Base-by-base conservation (phyloP, 2,888 invertebrate genomes). In the Magallana nippona region DNA sequence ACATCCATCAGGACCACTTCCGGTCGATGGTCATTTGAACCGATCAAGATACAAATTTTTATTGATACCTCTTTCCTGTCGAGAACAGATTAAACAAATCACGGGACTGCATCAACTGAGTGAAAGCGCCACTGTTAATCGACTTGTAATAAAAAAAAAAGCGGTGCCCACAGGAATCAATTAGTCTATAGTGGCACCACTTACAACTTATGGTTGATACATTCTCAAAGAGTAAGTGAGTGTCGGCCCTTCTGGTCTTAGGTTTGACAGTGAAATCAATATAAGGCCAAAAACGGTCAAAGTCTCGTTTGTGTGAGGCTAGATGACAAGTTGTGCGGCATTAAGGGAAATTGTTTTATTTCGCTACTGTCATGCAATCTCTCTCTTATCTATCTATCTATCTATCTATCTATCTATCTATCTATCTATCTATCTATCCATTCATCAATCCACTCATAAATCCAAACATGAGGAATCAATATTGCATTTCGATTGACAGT, bases 121-220 rank as follows among this genome's bases (percentile, higher is more conserved):
- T 27, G 10, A 22, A 27, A 27, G 63, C 22, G 63, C 27, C 63
- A 27, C 63, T 32, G 27, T 63, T 63, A 63, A 63, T 63, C 63
- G 63, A 27, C 63, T 19, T 44, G 27, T 13, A 22, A 27, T 10
- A 63, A 22, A 27, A 27, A 22, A 27, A 27, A 22, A 27, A 63
- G 22, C 63, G 22, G 13, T 22, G 32, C 63, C 63, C 63, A 27
- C 71, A 27, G 11, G 71, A 71, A 27, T 71, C 63, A 63, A 71
- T 71, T 71, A 71, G 27, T 71, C 32, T 71, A 32, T 71, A 71
- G 27, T 71, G 71, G 22, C 22, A 71, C 71, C 32, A 71, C 71
- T 71, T 27, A 71, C 71, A 27, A 71, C 71, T 15, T 27, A 71
- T 32, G 27, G 22, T 32, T 71, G 71, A 71, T 71, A 71, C 22